These are phyloP conservation scores for Phyllotreta striolata DNA, from an alignment of 2,888 invertebrate species.

Conservation along the genomic window DNA sequence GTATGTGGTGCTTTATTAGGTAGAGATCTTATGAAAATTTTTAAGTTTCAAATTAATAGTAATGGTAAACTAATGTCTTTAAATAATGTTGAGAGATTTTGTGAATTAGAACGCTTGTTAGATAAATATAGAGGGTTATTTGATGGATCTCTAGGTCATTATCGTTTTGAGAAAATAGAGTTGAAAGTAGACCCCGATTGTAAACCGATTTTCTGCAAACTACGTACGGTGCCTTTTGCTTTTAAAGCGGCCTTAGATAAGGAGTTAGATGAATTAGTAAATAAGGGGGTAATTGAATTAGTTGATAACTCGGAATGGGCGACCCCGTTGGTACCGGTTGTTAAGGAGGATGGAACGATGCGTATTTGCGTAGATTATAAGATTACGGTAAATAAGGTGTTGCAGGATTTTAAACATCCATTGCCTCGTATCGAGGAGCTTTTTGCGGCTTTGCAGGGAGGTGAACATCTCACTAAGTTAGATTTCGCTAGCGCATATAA, in stretches of 20 bases:
- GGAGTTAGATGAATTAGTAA: conserved; percentile 31
- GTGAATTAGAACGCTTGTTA: too few relatives aligned
- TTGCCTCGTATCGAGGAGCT: conserved; percentile 30
- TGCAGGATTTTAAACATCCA: conserved; percentile 34
- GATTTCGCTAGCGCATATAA: conserved; percentile 25
- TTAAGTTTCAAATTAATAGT: too few relatives aligned
- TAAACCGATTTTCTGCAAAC: conserved; percentile 28
- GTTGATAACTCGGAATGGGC: conserved; percentile 31
- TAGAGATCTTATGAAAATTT: too few relatives aligned
- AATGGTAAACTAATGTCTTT: too few relatives aligned
- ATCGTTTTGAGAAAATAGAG: conserved; percentile 21
- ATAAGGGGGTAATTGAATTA: conserved; percentile 9
- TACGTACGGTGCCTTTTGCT: conserved; percentile 19
- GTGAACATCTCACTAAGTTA: conserved; percentile 23
- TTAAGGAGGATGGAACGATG: conserved; percentile 34
- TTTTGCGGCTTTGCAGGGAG: conserved; percentile 32
- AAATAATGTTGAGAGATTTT: too few relatives aligned
- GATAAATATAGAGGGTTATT: too few relatives aligned
- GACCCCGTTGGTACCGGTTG: conserved; percentile 34
- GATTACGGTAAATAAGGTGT: conserved; percentile 45
- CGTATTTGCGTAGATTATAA: conserved; percentile 47
- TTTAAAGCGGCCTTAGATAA: conserved; percentile 21
- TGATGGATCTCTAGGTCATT: too few relatives aligned
- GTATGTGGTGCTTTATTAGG: too few relatives aligned
- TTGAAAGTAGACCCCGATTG: conserved; percentile 14